Conservation (phyloP, 2,113 vertebrate species). For the Bagarius yarrelli region DNA sequence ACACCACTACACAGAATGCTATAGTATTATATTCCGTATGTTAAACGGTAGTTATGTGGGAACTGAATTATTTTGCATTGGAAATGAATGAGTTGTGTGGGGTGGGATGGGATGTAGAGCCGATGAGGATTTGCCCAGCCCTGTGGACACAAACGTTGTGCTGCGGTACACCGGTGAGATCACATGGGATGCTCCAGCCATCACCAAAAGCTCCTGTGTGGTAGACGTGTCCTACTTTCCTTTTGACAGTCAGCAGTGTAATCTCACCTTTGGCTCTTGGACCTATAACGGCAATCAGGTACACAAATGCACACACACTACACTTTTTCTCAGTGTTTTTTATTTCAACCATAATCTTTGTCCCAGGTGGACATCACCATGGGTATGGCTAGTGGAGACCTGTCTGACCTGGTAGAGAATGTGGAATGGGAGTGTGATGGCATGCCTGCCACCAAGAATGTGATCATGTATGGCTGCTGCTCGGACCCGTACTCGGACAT, state of each 20-base stretch:
- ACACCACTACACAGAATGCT: no score
- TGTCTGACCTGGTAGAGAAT: constrained; percentile 93
- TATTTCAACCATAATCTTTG: background rate
- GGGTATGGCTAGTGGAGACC: constrained; percentile 86
- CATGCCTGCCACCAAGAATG: constrained; percentile 92
- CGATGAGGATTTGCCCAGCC: constrained; percentile 90
- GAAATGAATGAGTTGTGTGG: background rate
- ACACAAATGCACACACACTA: constrained; percentile 11
- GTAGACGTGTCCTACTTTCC: constrained; percentile 97
- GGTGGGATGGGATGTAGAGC: constrained; percentile 70
- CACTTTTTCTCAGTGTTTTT: background rate
- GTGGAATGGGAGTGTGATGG: constrained; percentile 96
- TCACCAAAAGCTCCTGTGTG: constrained; percentile 97
- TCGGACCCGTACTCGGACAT: constrained; percentile 95
- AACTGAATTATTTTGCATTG: no score
- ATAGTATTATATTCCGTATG: no score
- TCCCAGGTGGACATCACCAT: constrained; percentile 88
- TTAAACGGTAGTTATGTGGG: no score
- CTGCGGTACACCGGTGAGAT: constrained; percentile 90
- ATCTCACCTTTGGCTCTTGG: constrained; percentile 97
- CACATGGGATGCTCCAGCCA: constrained; percentile 93
- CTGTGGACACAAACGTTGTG: constrained; percentile 91
- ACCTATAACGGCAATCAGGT: constrained; percentile 98
- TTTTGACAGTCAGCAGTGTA: constrained; percentile 94
- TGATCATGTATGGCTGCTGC: constrained; percentile 96